Evolutionary conservation across 1,140 invertebrate species (phyloP).

Genomic region (Ceratosolen solmsi): DNA sequence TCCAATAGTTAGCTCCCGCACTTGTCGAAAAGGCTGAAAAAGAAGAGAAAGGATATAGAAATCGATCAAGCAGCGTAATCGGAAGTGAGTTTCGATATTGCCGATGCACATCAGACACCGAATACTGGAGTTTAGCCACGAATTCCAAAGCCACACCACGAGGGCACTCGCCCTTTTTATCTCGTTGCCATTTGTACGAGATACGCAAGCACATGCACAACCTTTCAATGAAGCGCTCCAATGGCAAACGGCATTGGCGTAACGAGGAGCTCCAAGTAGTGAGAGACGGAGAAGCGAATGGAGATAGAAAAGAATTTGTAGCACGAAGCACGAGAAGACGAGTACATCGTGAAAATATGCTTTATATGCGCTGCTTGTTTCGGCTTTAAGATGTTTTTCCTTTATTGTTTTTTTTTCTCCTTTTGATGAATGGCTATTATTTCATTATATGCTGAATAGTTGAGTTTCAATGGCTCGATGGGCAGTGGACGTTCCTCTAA

Average conservation of each 20-base stretch:
- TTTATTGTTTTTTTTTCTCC: not conserved
- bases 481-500: too few species aligned
- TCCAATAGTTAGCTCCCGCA: not conserved
- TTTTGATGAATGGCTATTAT: too few species aligned
- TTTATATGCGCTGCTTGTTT: not conserved
- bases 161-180: not conserved
- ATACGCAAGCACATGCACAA: not conserved
- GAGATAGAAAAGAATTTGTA: not conserved
- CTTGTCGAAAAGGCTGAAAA: not conserved
- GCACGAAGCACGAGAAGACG: not conserved
- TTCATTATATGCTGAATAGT: too few species aligned
- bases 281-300: not conserved
- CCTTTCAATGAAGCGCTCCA: not conserved
- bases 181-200: not conserved
- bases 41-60: not conserved
- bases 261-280: not conserved
- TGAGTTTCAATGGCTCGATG: too few species aligned
- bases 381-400: not conserved
- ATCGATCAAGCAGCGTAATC: not conserved
- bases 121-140: slow-evolving; percentile 11
- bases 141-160: slow-evolving; percentile 8
- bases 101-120: slow-evolving; percentile 8
- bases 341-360: not conserved
- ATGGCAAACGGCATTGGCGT: not conserved
- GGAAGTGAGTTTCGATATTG: slow-evolving; percentile 31